phyloP scores from a whole-genome alignment of 2,797 vertebrate species.

The Okamejei kenojei region DNA sequence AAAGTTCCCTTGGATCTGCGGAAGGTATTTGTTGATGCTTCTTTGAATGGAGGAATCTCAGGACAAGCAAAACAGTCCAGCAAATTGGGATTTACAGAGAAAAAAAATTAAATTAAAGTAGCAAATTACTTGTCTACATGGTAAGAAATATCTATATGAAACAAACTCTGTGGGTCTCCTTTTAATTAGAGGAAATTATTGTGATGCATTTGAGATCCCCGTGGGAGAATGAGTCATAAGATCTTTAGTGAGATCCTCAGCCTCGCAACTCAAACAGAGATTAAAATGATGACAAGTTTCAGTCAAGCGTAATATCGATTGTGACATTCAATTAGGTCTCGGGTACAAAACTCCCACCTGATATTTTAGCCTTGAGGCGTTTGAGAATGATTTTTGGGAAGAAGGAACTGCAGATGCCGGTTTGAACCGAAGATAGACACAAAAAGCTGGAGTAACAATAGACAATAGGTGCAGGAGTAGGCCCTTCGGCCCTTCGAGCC shows the following conservation, averaged over 20 bases:
- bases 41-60: neutral
- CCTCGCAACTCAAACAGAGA: neutral
- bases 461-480: too few relatives aligned
- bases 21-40: neutral
- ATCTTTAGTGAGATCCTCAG: neutral
- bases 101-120: conserved; percentile 25
- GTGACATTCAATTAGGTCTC: conserved; percentile 23
- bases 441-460: too few relatives aligned
- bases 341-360: neutral
- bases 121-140: conserved; percentile 7
- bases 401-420: too few relatives aligned
- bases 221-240: conserved; percentile 18
- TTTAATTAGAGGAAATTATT: conserved; percentile 31
- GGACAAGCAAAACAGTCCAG: neutral
- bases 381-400: neutral
- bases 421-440: too few relatives aligned
- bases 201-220: conserved; percentile 10
- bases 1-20: neutral
- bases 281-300: conserved; percentile 25
- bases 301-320: neutral
- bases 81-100: neutral
- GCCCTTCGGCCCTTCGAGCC: too few relatives aligned
- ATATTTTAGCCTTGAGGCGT: neutral
- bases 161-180: conserved; percentile 14
- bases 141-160: neutral